Conservation (phyloP, 1,140 invertebrate genomes). For the Cydia amplana region DNA sequence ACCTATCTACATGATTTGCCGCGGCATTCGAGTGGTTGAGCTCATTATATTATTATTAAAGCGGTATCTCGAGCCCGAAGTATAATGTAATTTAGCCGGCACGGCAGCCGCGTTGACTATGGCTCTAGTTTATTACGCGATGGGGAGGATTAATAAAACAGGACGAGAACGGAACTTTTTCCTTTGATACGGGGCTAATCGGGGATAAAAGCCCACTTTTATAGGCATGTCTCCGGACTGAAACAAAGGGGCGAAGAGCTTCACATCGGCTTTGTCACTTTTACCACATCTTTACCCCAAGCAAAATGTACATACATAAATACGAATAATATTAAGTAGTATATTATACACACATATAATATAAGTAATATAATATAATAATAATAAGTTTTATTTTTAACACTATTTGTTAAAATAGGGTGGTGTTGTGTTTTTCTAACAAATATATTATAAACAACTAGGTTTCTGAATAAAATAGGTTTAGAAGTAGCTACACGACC, state of each 20-base stretch:
- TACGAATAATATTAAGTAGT: neutral
- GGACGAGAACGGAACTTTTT: neutral
- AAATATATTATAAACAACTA: no score
- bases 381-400: no score
- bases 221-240: neutral
- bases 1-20: neutral
- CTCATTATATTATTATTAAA: slow-evolving; percentile 8
- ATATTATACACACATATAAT: no score
- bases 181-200: neutral
- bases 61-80: slow-evolving; percentile 10
- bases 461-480: no score
- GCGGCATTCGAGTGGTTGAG: neutral
- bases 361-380: no score
- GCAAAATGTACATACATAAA: neutral
- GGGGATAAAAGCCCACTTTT: slow-evolving; percentile 11
- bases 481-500: no score
- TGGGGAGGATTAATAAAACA: slow-evolving; percentile 3
- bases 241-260: neutral
- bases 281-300: neutral
- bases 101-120: neutral
- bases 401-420: no score
- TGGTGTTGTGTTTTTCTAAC: no score
- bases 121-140: slow-evolving; percentile 4
- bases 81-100: slow-evolving; percentile 7
- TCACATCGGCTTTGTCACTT: neutral